Percentiles rank a stretch among this genome's conserved stretches.
Conservation (phyloP, 2,113 vertebrate species). For the Phasianus colchicus region DNA sequence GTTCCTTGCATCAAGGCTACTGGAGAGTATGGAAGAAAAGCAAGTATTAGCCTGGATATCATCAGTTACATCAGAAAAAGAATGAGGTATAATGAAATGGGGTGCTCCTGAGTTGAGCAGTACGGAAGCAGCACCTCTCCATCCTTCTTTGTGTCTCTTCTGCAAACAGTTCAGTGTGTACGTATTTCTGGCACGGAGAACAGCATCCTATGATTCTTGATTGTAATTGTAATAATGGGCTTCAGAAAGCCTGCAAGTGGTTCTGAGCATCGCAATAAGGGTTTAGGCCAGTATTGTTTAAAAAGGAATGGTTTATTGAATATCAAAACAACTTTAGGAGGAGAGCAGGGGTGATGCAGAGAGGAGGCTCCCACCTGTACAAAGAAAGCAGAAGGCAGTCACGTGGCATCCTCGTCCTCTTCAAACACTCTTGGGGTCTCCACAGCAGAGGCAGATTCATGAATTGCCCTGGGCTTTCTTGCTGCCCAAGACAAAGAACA, state of each 20-base stretch:
- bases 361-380: slow-evolving; percentile 2
- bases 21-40: background rate
- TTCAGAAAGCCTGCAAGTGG: slow-evolving; percentile 68
- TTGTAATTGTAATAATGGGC: slow-evolving; percentile 76
- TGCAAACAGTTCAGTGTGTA: slow-evolving; percentile 55
- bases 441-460: background rate
- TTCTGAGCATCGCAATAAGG: slow-evolving; percentile 66
- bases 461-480: background rate
- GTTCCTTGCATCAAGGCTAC: background rate
- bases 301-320: slow-evolving; percentile 23
- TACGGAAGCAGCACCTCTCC: background rate
- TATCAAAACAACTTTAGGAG: slow-evolving; percentile 58
- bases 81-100: slow-evolving; percentile 38
- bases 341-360: slow-evolving; percentile 8
- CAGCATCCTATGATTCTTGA: slow-evolving; percentile 58
- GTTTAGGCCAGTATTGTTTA: slow-evolving; percentile 56
- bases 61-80: background rate
- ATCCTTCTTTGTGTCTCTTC: background rate
- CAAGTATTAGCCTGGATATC: background rate
- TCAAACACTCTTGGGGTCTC: background rate
- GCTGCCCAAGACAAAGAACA: background rate
- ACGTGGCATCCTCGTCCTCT: background rate
- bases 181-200: slow-evolving; percentile 69
- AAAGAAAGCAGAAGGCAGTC: slow-evolving; percentile 47
- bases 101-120: slow-evolving; percentile 22